Base-by-base conservation (phyloP, 1,140 invertebrate species). In the Cydia fagiglandana region DNA sequence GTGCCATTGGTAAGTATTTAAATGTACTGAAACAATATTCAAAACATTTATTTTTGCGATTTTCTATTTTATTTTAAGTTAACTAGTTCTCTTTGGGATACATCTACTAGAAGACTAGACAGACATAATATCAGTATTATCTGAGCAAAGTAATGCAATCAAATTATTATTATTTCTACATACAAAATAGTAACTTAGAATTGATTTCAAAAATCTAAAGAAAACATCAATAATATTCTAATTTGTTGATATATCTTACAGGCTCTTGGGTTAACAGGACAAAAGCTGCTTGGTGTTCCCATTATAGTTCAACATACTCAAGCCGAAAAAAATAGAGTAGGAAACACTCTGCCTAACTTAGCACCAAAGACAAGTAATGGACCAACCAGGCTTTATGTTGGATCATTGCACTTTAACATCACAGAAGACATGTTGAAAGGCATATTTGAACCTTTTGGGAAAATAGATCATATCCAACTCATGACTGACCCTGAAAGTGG, bases 391-490 rank as follows among this genome's bases (percentile, higher is more conserved):
- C 93, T 99, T 0, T 99, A 99, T 93, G 98, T 99, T 75, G 98
- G 99, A 10, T 99, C 98, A 38, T 93, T 99, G 34, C 99, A 99
- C 94, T 99, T 99, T 85, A 99, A 99, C 88, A 99, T 99, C 74
- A 99, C 98, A 17, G 99, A 99, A 94, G 99, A 99, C 76, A 99
- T 99, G 99, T 94, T 99, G 24, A 93, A 96, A 80, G 98, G 98
- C 34, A 99, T 99, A 77, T 99, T 99, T 94, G 99, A 99, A 93
- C 99, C 99, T 1, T 99, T 99, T 94, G 99, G 99, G 74, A 98
- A 98, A 94, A 99, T 99, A 88, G 98, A 99, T 88, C 97, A 97
- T 78, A 99, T 99, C 84, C 98, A 99, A 91, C 93, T 99, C 24
- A 98, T 99, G 84, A 98, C 97, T 93, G 98, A 99, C 93, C 96